Percentiles rank a stretch among this genome's conserved stretches.
Evolutionary conservation across 2,888 invertebrate species (phyloP).

Genomic region (Copidosoma aretas): DNA sequence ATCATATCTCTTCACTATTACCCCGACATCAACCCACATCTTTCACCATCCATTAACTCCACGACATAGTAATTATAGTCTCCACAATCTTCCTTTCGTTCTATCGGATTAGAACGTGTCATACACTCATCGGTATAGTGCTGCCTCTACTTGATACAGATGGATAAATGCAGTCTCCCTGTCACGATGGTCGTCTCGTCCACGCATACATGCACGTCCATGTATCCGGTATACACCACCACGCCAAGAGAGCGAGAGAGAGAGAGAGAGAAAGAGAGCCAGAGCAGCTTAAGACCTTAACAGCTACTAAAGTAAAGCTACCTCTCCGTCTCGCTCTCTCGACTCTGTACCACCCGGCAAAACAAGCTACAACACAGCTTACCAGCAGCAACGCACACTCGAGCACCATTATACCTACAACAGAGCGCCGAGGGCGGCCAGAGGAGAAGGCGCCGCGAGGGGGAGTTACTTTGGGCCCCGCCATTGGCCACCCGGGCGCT

Average conservation of each 20-base stretch:
- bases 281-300: slow-evolving; percentile 57
- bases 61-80: too few relatives aligned
- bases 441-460: not conserved
- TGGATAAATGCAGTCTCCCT: not conserved
- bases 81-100: too few relatives aligned
- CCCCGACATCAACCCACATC: too few relatives aligned
- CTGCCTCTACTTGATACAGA: not conserved
- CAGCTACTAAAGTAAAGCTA: slow-evolving; percentile 60
- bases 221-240: not conserved
- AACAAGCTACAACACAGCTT: slow-evolving; percentile 46
- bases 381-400: too few relatives aligned
- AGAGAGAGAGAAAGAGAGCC: not conserved
- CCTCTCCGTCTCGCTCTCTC: not conserved
- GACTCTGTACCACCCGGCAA: slow-evolving; percentile 49
- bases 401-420: too few relatives aligned
- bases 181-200: not conserved
- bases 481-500: slow-evolving; percentile 60
- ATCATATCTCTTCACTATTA: too few relatives aligned
- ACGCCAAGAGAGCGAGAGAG: too few relatives aligned
- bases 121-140: too few relatives aligned
- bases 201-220: slow-evolving; percentile 12
- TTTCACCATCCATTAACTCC: too few relatives aligned
- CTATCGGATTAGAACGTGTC: too few relatives aligned
- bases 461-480: slow-evolving; percentile 59
- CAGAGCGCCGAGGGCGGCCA: not conserved